These are phyloP conservation scores for Aleiodes testaceus DNA, from an alignment of 2,888 invertebrate species.

Conservation along the genomic window DNA sequence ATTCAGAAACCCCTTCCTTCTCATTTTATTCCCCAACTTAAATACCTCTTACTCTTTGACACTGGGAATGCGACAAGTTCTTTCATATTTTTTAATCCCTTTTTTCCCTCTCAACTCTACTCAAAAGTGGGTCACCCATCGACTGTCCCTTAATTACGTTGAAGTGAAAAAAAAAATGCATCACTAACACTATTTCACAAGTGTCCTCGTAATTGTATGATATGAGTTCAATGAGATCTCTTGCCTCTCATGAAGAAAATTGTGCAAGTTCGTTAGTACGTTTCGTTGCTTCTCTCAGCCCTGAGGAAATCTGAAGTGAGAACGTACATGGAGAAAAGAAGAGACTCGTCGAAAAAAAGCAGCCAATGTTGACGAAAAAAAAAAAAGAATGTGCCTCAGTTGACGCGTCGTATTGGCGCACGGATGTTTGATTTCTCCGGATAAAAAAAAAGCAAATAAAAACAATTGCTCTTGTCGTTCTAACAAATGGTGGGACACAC, in stretches of 20 bases:
- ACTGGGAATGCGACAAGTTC: neutral
- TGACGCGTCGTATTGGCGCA: conserved; percentile 17
- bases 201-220: conserved; percentile 25
- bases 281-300: conserved; percentile 45
- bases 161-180: conserved; percentile 28
- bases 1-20: conserved; percentile 1
- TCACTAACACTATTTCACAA: conserved; percentile 37
- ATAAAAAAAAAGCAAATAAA: conserved; percentile 35
- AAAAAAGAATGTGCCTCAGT: conserved; percentile 3
- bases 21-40: conserved; percentile 6
- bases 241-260: conserved; percentile 36
- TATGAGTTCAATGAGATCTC: conserved; percentile 22
- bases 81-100: neutral
- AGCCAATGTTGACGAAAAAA: conserved; percentile 12
- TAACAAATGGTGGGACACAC: conserved; percentile 34
- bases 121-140: conserved; percentile 35
- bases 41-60: neutral
- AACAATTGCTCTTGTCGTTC: conserved; percentile 33
- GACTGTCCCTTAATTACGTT: conserved; percentile 38
- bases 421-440: conserved; percentile 41
- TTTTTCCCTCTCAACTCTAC: neutral
- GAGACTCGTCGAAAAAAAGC: conserved; percentile 13
- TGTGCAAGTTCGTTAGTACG: conserved; percentile 51
- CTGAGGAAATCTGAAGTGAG: conserved; percentile 36
- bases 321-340: neutral